These are phyloP conservation scores for Acanthacorydalis orientalis DNA, from an alignment of 2,888 invertebrate species.

Conservation along the genomic window DNA sequence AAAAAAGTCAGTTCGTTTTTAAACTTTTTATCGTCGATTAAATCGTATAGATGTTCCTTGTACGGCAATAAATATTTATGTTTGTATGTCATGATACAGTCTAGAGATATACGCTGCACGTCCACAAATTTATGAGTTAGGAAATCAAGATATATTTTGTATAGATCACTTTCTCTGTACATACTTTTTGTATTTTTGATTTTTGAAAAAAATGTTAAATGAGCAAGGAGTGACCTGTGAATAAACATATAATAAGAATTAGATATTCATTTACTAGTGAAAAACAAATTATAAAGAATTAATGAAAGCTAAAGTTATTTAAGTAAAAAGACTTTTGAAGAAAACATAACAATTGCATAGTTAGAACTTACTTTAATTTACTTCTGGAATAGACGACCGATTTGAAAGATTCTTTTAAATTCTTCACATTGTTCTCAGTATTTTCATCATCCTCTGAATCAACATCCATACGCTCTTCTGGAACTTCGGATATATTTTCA, in stretches of 20 bases:
- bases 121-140: constrained; percentile 59
- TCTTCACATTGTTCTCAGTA: constrained; percentile 22
- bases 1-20: constrained; percentile 72
- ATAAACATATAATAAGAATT: constrained; percentile 20
- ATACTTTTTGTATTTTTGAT: constrained; percentile 68
- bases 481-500: too few relatives aligned
- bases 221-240: constrained; percentile 36
- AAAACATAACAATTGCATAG: too few relatives aligned
- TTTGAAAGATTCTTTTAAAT: constrained; percentile 9
- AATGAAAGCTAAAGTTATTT: too few relatives aligned
- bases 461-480: constrained; percentile 24
- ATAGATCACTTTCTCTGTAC: constrained; percentile 57
- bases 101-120: constrained; percentile 71
- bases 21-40: constrained; percentile 77
- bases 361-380: constrained; percentile 16
- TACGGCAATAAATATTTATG: constrained; percentile 62
- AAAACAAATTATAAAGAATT: too few relatives aligned
- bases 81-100: constrained; percentile 76
- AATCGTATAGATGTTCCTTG: constrained; percentile 57
- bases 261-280: too few relatives aligned
- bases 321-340: too few relatives aligned
- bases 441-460: constrained; percentile 18
- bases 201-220: constrained; percentile 60
- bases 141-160: constrained; percentile 61
- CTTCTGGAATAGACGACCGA: constrained; percentile 12